Percentiles rank a stretch among this genome's conserved stretches.
phyloP scores from a whole-genome alignment of 2,113 vertebrate genomes.

The Sphyrna mokarran region DNA sequence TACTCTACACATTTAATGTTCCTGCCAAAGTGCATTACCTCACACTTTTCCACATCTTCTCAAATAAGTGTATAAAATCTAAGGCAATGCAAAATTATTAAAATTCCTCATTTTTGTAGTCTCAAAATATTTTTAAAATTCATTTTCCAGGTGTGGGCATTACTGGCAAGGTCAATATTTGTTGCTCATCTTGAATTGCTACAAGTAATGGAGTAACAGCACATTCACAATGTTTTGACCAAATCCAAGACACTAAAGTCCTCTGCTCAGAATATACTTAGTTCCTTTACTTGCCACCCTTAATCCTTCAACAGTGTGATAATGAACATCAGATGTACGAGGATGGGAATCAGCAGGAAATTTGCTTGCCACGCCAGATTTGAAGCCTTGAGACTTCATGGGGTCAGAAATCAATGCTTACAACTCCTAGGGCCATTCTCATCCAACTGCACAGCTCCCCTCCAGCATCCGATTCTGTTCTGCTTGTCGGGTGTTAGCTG shows the following conservation, averaged over 20 bases:
- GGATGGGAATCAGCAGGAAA: background rate
- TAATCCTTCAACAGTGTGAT: background rate
- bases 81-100: background rate
- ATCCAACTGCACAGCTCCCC: background rate
- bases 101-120: background rate
- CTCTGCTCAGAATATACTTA: too few relatives aligned
- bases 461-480: background rate
- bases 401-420: too few relatives aligned
- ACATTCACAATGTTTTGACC: background rate
- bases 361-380: too few relatives aligned
- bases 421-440: too few relatives aligned
- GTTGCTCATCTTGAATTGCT: background rate
- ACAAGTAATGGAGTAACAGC: background rate
- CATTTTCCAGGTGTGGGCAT: too few relatives aligned
- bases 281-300: background rate
- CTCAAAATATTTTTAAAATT: background rate
- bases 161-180: too few relatives aligned
- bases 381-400: background rate
- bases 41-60: too few relatives aligned
- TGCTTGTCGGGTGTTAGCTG: background rate
- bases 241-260: too few relatives aligned
- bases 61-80: background rate
- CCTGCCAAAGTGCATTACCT: too few relatives aligned
- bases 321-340: background rate
- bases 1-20: too few relatives aligned